Conservation (phyloP, 2,797 vertebrate genomes). For the Esox lucius region DNA sequence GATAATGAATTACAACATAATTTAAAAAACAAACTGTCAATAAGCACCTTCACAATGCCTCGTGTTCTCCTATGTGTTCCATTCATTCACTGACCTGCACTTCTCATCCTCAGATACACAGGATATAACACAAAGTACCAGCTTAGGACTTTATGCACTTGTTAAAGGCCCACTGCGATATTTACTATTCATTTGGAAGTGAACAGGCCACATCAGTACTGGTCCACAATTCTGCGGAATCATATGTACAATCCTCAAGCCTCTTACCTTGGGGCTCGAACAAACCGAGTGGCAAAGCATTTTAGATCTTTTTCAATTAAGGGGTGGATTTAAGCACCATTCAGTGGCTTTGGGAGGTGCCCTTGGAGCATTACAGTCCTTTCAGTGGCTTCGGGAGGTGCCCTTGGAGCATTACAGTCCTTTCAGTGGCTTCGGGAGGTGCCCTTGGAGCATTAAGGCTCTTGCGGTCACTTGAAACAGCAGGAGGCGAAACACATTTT, state of each 20-base stretch:
- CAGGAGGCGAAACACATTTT: conserved; percentile 22
- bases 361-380: background rate
- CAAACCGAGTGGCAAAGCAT: background rate
- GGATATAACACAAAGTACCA: background rate
- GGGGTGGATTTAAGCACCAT: background rate
- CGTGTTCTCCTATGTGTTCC: background rate
- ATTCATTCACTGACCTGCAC: background rate
- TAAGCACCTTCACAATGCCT: background rate
- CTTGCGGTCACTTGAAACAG: conserved; percentile 12
- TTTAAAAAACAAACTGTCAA: conserved; percentile 10
- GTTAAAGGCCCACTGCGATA: background rate
- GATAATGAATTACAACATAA: conserved; percentile 7
- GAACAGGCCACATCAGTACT: background rate
- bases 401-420: background rate
- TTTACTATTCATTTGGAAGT: background rate
- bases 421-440: conserved; percentile 6
- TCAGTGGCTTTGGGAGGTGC: background rate
- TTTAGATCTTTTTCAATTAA: background rate
- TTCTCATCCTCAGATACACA: background rate
- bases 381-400: background rate
- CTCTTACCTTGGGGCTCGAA: background rate
- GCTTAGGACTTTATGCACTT: background rate
- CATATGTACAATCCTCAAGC: background rate
- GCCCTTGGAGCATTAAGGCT: background rate
- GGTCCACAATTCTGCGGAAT: no score